Conservation (phyloP, 1,140 invertebrate species). For the Formica selysi region DNA sequence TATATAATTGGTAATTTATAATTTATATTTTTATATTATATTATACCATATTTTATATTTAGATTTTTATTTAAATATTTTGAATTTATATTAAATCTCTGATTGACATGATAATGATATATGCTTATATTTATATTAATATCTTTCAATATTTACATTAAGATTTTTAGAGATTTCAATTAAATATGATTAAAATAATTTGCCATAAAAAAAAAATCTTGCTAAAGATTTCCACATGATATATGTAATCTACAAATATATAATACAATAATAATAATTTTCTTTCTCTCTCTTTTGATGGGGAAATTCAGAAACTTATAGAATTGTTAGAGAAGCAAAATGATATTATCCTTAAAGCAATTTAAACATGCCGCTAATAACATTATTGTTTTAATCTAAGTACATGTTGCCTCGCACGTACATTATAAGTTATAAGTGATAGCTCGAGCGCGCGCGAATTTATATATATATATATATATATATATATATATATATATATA, state of each 20-base stretch:
- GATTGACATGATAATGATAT: neutral
- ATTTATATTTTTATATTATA: too few relatives aligned
- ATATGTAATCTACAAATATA: conserved; percentile 14
- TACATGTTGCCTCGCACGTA: neutral
- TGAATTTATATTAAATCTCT: neutral
- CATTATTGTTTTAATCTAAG: conserved; percentile 33
- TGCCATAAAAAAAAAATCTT: conserved; percentile 23
- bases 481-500: neutral
- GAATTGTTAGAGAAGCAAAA: neutral
- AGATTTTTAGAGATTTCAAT: too few relatives aligned
- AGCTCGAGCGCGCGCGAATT: neutral
- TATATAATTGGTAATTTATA: neutral
- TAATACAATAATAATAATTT: neutral
- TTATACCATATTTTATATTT: too few relatives aligned
- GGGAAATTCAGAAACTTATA: conserved; percentile 8
- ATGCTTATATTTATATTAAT: neutral
- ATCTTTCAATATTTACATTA: neutral
- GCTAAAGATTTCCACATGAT: conserved; percentile 25
- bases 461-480: too few relatives aligned
- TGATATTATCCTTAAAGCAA: conserved; percentile 34
- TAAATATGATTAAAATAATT: neutral
- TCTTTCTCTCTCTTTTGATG: too few relatives aligned
- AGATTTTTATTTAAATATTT: conserved; percentile 11
- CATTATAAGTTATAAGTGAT: neutral
- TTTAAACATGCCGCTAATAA: conserved; percentile 28